Conservation (phyloP, 2,888 invertebrate genomes). For the Caenorhabditis macrosperma region DNA sequence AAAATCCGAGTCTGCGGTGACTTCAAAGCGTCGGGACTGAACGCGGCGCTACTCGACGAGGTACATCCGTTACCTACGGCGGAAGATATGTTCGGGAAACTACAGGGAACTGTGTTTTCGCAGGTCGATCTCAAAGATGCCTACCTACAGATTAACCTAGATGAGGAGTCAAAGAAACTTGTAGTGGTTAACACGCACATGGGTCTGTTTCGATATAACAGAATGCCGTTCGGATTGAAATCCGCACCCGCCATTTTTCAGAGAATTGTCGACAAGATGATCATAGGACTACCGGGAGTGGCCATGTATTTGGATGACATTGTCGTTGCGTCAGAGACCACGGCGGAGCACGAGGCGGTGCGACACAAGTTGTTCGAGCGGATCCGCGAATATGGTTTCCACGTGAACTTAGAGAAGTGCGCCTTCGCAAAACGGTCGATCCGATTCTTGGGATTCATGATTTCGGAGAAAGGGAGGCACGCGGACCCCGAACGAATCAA, state of each 20-base stretch:
- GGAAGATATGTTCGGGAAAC: neutral
- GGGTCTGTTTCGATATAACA: conserved; percentile 61
- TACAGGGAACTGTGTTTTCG: conserved; percentile 34
- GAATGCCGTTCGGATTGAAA: conserved; percentile 68
- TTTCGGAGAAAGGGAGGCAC: too few relatives aligned
- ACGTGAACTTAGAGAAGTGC: too few relatives aligned
- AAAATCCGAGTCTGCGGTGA: neutral
- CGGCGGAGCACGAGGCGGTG: conserved; percentile 41
- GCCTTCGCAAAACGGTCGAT: conserved; percentile 7
- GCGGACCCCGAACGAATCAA: neutral
- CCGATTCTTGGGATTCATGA: conserved; percentile 24
- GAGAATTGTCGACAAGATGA: conserved; percentile 13
- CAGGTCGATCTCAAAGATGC: conserved; percentile 66
- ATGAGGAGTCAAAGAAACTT: conserved; percentile 53
- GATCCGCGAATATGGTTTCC: conserved; percentile 2
- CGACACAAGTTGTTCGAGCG: conserved; percentile 12
- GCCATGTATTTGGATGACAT: conserved; percentile 46
- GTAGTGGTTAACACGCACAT: conserved; percentile 61
- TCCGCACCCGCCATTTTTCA: conserved; percentile 65
- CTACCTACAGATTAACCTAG: conserved; percentile 62
- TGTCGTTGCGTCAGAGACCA: too few relatives aligned
- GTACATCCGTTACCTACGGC: neutral
- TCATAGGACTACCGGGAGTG: conserved; percentile 38
- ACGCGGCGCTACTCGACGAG: too few relatives aligned
- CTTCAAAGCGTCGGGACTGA: neutral